These are phyloP conservation scores for Sinocyclocheilus rhinocerous DNA, from an alignment of 2,113 vertebrate genomes.

Conservation along the genomic window DNA sequence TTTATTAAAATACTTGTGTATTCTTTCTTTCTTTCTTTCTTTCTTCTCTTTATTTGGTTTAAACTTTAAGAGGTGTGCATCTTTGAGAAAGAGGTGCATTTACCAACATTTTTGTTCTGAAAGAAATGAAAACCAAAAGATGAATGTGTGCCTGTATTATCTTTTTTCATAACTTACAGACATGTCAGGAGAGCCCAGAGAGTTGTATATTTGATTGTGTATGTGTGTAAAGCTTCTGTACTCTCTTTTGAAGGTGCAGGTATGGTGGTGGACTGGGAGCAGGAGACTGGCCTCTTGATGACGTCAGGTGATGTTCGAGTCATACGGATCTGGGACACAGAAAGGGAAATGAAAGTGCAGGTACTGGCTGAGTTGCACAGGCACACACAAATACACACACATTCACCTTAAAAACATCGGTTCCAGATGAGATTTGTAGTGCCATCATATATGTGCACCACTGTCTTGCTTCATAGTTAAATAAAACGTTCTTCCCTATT, in stretches of 20 bases:
- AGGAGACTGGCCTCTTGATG: conserved; percentile 95
- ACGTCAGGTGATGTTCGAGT: conserved; percentile 94
- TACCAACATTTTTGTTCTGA: no score
- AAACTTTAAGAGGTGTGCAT: no score
- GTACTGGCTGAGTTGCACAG: conserved; percentile 66
- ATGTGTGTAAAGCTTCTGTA: conserved; percentile 12
- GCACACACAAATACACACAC: background rate
- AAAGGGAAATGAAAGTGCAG: conserved; percentile 96
- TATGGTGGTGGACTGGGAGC: conserved; percentile 99
- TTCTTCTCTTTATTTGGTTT: no score
- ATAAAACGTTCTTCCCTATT: background rate
- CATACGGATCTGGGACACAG: conserved; percentile 96
- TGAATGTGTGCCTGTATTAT: background rate
- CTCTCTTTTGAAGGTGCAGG: conserved; percentile 82
- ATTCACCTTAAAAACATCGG: no score
- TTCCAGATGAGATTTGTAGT: no score
- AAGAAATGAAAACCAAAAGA: background rate
- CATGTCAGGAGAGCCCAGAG: conserved; percentile 38
- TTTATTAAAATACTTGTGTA: no score
- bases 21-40: no score
- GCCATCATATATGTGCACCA: no score
- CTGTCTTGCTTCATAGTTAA: background rate
- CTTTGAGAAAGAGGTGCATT: background rate
- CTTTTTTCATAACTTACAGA: background rate
- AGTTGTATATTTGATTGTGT: conserved; percentile 48